phyloP scores from a whole-genome alignment of 2,113 vertebrate species.

The Petrocephalus microphthalmus region DNA sequence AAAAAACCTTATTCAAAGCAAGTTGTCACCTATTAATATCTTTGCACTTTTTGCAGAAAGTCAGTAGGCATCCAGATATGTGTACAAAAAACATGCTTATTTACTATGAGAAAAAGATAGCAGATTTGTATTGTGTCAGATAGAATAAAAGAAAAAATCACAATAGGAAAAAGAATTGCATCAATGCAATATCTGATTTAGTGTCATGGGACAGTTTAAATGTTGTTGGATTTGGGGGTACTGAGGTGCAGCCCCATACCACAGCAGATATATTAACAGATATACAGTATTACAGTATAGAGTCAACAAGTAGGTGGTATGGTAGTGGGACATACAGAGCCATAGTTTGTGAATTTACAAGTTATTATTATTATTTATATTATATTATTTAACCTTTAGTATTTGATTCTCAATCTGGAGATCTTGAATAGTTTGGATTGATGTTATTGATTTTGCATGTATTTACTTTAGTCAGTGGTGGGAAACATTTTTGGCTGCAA shows the following conservation, averaged over 20 bases:
- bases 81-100: not conserved
- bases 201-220: not conserved
- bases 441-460: not conserved
- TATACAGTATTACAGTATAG: not conserved
- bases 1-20: not conserved
- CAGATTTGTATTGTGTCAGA: not conserved
- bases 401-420: not conserved
- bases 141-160: not conserved
- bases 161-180: not conserved
- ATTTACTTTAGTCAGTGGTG: not conserved
- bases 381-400: not conserved
- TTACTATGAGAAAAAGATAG: not conserved
- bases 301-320: not conserved
- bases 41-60: not conserved
- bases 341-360: not conserved
- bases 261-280: not conserved
- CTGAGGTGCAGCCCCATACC: not conserved
- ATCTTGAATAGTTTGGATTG: not conserved
- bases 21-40: not conserved
- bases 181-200: not conserved
- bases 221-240: not conserved
- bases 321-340: not conserved
- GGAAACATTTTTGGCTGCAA: not conserved
- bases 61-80: not conserved
- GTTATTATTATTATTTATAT: not conserved